Base-by-base conservation (phyloP, 2,888 invertebrate species). In the Pseudococcus viburni region DNA sequence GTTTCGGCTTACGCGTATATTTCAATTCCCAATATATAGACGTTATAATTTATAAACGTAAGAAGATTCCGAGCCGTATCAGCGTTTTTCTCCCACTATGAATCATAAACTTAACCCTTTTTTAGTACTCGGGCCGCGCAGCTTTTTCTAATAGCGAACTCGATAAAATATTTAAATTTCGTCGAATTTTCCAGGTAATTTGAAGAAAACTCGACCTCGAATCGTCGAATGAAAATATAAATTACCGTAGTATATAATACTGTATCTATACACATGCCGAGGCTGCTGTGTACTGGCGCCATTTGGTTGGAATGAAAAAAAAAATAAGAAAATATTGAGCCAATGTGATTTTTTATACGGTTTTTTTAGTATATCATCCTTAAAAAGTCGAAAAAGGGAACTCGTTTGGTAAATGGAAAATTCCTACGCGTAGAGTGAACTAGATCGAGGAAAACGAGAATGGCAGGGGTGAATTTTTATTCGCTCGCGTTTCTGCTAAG, bases 81-180 rank as follows among this genome's bases (percentile, higher is more conserved):
- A 73, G 73, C 73, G 17, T 33, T 73, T 73, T 73, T 33, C 73
- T 73, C 64, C 7, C 33, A 26, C 33, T 73, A 73, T 33, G 33
- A 73, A 73, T 73, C 73, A 73, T 73, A 73, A 73, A 73, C 73
- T 73, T 17, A 73, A 73, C 26, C 73, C 73, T 33, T 73, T 73
- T 73, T 73, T 73, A 64, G 22, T 22, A 33, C 26, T 4, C 15
- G 26, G 73, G 33, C 73, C 15, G 17, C 33, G 15, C 33, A 17
- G 26, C 33, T 73, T 73, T 73, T 73, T 73, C 73, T 73, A 73
- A 73, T 73, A 33, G 15, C 73, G 33, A 17, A 73, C 73, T 73
- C 73, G 73, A 73, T 73, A 73, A 73, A 73, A 73, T 73, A 73
- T 73, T 73, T 73, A 73, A 73, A 73, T 73, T 33, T 73, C 73